These are phyloP conservation scores for Microplitis demolitor DNA, from an alignment of 1,140 invertebrate species.

Conservation along the genomic window DNA sequence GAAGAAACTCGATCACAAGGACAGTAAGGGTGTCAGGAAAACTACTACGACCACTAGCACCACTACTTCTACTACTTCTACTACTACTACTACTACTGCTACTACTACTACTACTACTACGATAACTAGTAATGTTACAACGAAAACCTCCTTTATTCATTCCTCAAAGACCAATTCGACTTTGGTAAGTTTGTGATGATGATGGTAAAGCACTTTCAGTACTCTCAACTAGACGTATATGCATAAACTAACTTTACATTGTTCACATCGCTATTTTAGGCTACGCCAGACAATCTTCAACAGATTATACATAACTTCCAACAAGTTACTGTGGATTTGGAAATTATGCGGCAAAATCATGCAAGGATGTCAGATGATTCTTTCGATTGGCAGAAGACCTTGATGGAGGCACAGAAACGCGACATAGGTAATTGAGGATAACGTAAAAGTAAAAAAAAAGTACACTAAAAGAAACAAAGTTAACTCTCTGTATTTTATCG, in stretches of 20 bases:
- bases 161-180: background rate
- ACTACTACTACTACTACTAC: no score
- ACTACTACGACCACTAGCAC: background rate
- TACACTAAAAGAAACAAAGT: background rate
- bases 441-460: background rate
- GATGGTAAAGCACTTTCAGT: background rate
- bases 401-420: slow-evolving; percentile 27
- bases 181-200: background rate
- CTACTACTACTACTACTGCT: no score
- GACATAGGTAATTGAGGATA: slow-evolving; percentile 32
- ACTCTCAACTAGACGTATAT: background rate
- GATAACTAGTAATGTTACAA: background rate
- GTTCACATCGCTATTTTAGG: slow-evolving; percentile 8
- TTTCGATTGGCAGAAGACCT: slow-evolving; percentile 39
- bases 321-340: slow-evolving; percentile 33
- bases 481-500: background rate
- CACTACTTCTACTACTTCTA: no score
- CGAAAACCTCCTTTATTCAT: slow-evolving; percentile 3
- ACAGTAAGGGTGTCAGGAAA: background rate
- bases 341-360: slow-evolving; percentile 27
- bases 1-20: slow-evolving; percentile 2
- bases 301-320: slow-evolving; percentile 43
- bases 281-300: slow-evolving; percentile 27
- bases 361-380: slow-evolving; percentile 24
- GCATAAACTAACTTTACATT: background rate